Conservation (phyloP, 2,888 invertebrate genomes). For the Neria commutata region DNA sequence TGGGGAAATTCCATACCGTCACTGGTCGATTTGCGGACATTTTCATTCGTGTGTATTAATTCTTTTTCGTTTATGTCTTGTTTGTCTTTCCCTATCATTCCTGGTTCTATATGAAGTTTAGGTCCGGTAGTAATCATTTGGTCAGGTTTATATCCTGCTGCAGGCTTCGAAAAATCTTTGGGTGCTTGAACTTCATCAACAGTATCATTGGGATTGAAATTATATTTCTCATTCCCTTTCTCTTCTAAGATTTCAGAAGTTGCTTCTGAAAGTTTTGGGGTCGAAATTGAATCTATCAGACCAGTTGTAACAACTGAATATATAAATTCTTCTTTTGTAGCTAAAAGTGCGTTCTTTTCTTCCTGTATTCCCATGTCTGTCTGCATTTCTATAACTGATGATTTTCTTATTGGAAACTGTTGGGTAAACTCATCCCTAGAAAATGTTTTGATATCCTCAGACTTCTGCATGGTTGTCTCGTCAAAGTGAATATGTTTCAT, state of each 20-base stretch:
- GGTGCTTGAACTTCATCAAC: too few species aligned
- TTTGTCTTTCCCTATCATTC: too few species aligned
- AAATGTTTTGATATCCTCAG: neutral
- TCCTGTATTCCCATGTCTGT: neutral
- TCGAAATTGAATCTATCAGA: too few species aligned
- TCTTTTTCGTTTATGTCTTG: neutral
- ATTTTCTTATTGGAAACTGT: slow-evolving; percentile 2
- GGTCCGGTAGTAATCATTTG: too few species aligned
- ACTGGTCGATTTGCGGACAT: neutral
- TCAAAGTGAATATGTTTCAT: too few species aligned
- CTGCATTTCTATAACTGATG: neutral
- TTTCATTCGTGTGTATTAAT: neutral
- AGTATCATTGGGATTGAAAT: too few species aligned
- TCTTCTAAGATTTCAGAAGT: slow-evolving; percentile 1
- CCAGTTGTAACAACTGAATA: too few species aligned
- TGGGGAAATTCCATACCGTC: neutral
- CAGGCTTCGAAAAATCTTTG: too few species aligned
- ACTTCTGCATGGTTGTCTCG: neutral
- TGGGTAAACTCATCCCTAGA: too few species aligned
- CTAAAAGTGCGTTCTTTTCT: slow-evolving; percentile 24
- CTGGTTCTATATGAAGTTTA: too few species aligned
- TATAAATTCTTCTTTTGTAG: slow-evolving; percentile 16
- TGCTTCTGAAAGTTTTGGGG: neutral
- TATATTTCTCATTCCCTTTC: slow-evolving; percentile 3
- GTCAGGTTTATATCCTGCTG: too few species aligned